Evolutionary conservation across 2,797 vertebrate genomes (phyloP).

Genomic region (Semaprochilodus insignis): DNA sequence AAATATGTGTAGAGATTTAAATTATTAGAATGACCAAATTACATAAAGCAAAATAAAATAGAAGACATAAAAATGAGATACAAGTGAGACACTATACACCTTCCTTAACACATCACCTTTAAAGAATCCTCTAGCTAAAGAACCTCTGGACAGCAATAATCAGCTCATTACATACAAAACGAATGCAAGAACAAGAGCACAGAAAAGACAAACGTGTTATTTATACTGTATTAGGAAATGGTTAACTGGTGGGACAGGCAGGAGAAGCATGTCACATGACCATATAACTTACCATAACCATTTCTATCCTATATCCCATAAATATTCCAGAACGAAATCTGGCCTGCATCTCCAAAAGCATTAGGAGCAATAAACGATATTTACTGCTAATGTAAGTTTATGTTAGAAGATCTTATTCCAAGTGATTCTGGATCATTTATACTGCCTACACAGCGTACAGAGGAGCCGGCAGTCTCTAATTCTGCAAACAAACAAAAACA

Average conservation of each 20-base stretch:
- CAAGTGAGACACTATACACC: background rate
- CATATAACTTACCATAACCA: too few species aligned
- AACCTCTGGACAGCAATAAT: background rate
- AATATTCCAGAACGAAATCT: too few species aligned
- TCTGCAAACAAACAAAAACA: background rate
- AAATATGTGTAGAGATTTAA: background rate
- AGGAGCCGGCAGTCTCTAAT: too few species aligned
- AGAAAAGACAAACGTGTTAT: background rate
- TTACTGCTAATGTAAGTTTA: background rate
- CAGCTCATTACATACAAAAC: background rate
- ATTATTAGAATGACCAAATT: conserved; percentile 5
- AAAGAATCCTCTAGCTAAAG: background rate
- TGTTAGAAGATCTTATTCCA: background rate
- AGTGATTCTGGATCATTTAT: background rate
- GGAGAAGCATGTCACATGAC: too few species aligned
- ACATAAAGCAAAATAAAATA: background rate
- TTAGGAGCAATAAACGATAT: background rate
- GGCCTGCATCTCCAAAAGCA: background rate
- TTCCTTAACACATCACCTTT: background rate
- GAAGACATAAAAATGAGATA: background rate
- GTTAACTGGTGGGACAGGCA: too few species aligned
- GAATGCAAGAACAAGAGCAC: background rate
- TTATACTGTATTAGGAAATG: too few species aligned
- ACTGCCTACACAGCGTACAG: background rate
- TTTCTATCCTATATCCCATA: too few species aligned